Conservation (phyloP, 2,888 invertebrate genomes). For the Sminthurides aquaticus region DNA sequence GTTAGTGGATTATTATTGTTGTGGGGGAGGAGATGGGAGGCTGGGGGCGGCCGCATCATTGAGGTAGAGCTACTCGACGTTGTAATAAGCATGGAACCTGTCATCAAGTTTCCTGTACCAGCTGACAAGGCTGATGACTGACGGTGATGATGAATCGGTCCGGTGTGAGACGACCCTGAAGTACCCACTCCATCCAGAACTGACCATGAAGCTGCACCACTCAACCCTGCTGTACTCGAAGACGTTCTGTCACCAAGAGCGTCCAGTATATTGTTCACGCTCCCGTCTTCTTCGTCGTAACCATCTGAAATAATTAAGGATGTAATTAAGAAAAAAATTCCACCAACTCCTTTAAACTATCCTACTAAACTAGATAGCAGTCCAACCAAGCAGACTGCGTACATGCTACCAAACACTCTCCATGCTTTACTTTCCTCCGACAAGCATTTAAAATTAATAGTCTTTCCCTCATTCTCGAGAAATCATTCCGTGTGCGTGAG, state of each 20-base stretch:
- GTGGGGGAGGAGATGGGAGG: background rate
- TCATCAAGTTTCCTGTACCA: slow-evolving; percentile 6
- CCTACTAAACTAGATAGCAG: too few species aligned
- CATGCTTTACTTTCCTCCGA: too few species aligned
- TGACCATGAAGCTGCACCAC: slow-evolving; percentile 34
- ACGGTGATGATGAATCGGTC: background rate
- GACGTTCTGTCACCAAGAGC: slow-evolving; percentile 37
- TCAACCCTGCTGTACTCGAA: slow-evolving; percentile 31
- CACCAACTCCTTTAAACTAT: background rate
- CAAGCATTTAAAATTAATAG: too few species aligned
- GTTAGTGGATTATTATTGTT: slow-evolving; percentile 22
- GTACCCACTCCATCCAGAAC: slow-evolving; percentile 27
- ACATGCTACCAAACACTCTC: too few species aligned
- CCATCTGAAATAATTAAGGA: slow-evolving; percentile 14
- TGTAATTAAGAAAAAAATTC: background rate
- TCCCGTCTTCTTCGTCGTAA: slow-evolving; percentile 40
- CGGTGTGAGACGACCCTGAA: background rate
- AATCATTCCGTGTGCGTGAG: too few species aligned
- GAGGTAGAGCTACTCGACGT: background rate
- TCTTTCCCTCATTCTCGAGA: too few species aligned
- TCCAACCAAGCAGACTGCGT: too few species aligned
- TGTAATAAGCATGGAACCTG: slow-evolving; percentile 8
- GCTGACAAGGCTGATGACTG: slow-evolving; percentile 4
- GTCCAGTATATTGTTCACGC: slow-evolving; percentile 42
- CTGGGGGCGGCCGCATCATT: slow-evolving; percentile 4